A percentile compares a stretch with the other conserved stretches of the same genome.
phyloP scores from a whole-genome alignment of 2,888 invertebrate genomes.

The Fabriciana adippe region DNA sequence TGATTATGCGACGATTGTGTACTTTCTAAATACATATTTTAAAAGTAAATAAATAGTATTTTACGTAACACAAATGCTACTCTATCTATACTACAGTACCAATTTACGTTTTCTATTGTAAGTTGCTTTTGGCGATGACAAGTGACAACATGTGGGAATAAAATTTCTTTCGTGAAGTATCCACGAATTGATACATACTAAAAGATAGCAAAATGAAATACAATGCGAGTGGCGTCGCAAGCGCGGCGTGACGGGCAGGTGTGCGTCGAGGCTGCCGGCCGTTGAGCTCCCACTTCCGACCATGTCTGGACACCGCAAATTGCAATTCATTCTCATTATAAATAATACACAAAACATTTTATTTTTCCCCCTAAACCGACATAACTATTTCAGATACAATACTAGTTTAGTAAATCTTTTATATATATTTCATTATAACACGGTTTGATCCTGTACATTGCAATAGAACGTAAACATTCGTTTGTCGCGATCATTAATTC shows the following conservation, averaged over 20 bases:
- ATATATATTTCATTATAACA: conserved; percentile 12
- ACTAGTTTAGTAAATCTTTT: background rate
- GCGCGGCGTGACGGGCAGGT: conserved; percentile 66
- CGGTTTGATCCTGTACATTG: background rate
- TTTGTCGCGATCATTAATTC: conserved; percentile 23
- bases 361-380: background rate
- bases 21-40: too few relatives aligned
- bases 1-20: too few relatives aligned
- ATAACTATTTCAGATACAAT: background rate
- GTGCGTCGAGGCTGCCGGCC: conserved; percentile 46
- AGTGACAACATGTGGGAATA: conserved; percentile 18
- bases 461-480: background rate
- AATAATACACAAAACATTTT: conserved; percentile 9
- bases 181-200: conserved; percentile 17
- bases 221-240: conserved; percentile 41
- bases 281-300: conserved; percentile 59
- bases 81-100: too few relatives aligned
- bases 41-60: too few relatives aligned
- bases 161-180: conserved; percentile 10
- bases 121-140: background rate
- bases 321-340: conserved; percentile 45
- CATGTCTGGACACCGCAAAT: conserved; percentile 54
- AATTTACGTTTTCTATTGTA: background rate
- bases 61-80: too few relatives aligned
- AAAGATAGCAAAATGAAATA: conserved; percentile 31